Base-by-base conservation (phyloP, 1,140 invertebrate genomes). In the Mylabris phalerata region DNA sequence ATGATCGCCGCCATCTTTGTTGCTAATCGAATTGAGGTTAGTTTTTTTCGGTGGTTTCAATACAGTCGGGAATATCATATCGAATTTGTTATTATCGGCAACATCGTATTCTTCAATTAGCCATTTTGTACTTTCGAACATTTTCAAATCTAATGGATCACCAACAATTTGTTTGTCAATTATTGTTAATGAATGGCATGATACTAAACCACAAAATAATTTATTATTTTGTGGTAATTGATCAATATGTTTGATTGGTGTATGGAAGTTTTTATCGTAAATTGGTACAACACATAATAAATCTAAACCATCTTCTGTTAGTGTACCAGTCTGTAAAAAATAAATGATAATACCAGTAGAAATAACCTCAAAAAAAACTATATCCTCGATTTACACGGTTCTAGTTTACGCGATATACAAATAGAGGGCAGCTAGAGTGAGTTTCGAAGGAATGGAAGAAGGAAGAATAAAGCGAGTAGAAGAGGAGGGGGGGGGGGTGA, bases 111-210 rank as follows among this genome's bases (percentile, higher is more conserved):
- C 92, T 71, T 93, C 89, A 42, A 93, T 70, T 9, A 75, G 72
- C 87, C 87, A 90, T 42, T 79, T 81, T 0, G 87, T 88, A 9
- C 84, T 84, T 66, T 87, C 83, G 70, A 89, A 89, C 85, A 90
- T 88, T 78, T 97, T 97, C 9, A 96, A 75, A 73, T 98, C 96
- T 42, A 98, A 75, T 2, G 95, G 95, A 78, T 98, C 95, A 0
- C 95, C 95, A 60, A 84, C 84, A 27, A 98, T 76, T 69, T 85
- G 76, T 0, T 85, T 86, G 63, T 96, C 83, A 55, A 98, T 88
- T 19, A 90, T 75, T 0, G 90, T 94, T 9, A 98, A 79, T 46
- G 91, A 92, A 73, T 97, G 94, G 70, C 93, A 96, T 0, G 87
- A 83, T 3, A 92, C 86, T 86, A 96, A 90, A 2, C 85, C 87